phyloP scores from a whole-genome alignment of 2,113 vertebrate genomes.

The Silurus asotus region DNA sequence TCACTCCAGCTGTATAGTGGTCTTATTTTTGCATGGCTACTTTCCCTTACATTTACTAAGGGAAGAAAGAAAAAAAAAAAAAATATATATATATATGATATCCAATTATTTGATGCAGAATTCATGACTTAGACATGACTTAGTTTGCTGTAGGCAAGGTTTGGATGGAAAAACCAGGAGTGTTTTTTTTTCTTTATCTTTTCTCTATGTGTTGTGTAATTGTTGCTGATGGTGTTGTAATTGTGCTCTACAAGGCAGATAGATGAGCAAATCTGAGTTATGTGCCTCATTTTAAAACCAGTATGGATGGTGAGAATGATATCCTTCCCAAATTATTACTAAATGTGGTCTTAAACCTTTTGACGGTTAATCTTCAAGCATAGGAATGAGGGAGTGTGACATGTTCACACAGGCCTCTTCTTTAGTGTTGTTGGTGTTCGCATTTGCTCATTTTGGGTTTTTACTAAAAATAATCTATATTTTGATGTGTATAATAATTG shows the following conservation, averaged over 20 bases:
- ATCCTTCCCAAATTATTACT: background rate
- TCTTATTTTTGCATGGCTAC: background rate
- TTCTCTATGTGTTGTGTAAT: background rate
- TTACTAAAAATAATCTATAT: background rate
- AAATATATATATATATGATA: no score
- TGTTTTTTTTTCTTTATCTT: no score
- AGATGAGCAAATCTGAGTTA: background rate
- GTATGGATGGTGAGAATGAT: background rate
- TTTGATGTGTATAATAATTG: background rate
- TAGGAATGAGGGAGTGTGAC: constrained; percentile 1
- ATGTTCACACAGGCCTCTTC: background rate
- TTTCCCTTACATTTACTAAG: background rate
- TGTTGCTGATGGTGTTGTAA: background rate
- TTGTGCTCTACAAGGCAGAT: background rate
- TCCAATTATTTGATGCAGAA: background rate
- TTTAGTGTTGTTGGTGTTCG: background rate
- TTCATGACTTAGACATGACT: background rate
- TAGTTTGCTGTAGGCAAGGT: background rate
- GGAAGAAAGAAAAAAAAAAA: background rate
- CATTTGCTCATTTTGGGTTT: background rate
- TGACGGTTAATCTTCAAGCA: no score
- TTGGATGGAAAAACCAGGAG: background rate
- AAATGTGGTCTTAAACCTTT: background rate
- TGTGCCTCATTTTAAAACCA: background rate
- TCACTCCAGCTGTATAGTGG: background rate